Base-by-base conservation (phyloP, 1,140 invertebrate species). In the Penaeus indicus region DNA sequence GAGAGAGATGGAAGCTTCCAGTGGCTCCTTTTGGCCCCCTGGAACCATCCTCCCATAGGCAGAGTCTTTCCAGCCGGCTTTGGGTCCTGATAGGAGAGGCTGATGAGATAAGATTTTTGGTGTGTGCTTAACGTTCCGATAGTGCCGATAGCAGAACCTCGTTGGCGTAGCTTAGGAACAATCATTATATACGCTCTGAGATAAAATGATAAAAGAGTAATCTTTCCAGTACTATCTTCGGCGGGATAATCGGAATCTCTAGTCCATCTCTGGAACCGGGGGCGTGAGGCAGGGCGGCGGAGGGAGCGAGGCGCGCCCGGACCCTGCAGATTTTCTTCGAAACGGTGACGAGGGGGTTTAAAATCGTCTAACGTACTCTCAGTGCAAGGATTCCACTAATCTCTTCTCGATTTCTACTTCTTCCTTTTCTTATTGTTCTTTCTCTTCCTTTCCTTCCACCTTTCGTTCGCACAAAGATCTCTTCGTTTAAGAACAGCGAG, bases 181-280 rank as follows among this genome's bases (percentile, higher is more conserved):
- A 75, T 88, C 79, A 88, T 77, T 88, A 88, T 88, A 83, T 88
- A 75, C 79, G 64, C 80, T 83, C 64, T 60, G 79, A 88, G 86
- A 88, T 88, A 88, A 88, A 88, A 75, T 83, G 86, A 88, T 88
- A 88, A 88, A 88, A 88, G 62, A 82, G 47, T 88, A 88, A 88
- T 88, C 86, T 88, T 88, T 88, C 86, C 86, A 83, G 86, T 72
- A 77, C 80, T 75, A 88, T 88, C 81, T 84, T 83, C 77, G 3
- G 61, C 60, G 21, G 86, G 86, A 84, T 88, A 78, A 84, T 83
- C 81, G 78, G 60, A 25, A 47, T 25, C 79, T 77, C 86, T 81
- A 84, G 69, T 64, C n/a, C n/a, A 42, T 21, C 81, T 42, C 86
- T 88, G 86, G 86, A 88, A 78, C 47, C 81, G 63, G 81, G 69